Conservation (phyloP, 2,888 invertebrate genomes). For the Trichacis sp. region DNA sequence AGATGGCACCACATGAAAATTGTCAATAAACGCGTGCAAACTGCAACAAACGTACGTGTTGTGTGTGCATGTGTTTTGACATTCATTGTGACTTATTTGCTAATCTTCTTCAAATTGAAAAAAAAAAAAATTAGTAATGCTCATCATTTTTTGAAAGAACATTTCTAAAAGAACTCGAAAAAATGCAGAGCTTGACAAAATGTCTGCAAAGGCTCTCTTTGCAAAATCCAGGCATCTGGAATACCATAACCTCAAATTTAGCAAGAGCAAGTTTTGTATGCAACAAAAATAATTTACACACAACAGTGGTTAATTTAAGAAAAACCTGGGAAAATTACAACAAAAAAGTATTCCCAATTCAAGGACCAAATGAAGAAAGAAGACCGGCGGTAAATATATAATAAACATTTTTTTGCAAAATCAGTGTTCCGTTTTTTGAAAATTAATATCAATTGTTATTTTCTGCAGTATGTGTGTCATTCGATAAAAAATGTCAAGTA, state of each 20-base stretch:
- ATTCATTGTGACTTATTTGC: no score
- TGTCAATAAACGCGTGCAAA: no score
- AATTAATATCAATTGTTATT: background rate
- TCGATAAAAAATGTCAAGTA: conserved; percentile 87
- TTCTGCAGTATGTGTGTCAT: conserved; percentile 88
- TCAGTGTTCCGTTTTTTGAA: background rate
- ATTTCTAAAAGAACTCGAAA: no score
- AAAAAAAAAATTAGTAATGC: no score
- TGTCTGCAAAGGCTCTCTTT: conserved; percentile 10
- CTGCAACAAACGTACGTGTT: no score
- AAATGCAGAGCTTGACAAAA: conserved; percentile 18
- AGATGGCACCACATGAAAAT: no score
- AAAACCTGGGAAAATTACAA: conserved; percentile 76
- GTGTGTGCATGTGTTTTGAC: no score
- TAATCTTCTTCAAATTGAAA: no score
- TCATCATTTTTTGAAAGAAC: no score
- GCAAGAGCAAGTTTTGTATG: conserved; percentile 7
- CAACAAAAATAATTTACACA: conserved; percentile 39
- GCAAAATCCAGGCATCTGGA: conserved; percentile 3
- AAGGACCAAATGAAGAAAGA: conserved; percentile 77
- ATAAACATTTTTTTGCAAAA: background rate
- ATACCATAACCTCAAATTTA: conserved; percentile 15
- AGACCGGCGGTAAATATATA: conserved; percentile 83
- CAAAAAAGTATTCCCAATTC: conserved; percentile 84
- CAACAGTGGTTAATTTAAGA: conserved; percentile 35